Evolutionary conservation across 92 coral and sea anemone genomes (phyloP).

Genomic region (Phenganax marumi): DNA sequence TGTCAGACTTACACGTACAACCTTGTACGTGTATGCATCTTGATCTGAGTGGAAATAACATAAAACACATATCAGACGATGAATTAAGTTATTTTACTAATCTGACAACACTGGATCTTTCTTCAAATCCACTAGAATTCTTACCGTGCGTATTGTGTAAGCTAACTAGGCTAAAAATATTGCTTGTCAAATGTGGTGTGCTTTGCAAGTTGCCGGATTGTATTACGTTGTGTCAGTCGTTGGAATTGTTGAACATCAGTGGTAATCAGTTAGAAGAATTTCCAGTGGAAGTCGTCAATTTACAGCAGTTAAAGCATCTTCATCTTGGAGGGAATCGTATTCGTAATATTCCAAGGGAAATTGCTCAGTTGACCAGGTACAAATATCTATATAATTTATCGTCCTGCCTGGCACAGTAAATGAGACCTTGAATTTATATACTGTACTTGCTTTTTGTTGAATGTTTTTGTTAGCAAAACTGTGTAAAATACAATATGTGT

Average conservation of each 20-base stretch:
- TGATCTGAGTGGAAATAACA: constrained; percentile 71
- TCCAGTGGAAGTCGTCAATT: constrained; percentile 66
- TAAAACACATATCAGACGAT: constrained; percentile 73
- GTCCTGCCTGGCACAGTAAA: background rate
- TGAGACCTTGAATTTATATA: background rate
- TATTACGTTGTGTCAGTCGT: constrained; percentile 58
- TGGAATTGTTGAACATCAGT: constrained; percentile 80
- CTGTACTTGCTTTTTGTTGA: no score
- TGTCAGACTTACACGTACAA: background rate
- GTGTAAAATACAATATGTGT: background rate
- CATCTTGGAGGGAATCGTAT: constrained; percentile 82
- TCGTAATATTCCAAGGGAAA: constrained; percentile 76
- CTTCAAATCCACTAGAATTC: constrained; percentile 74
- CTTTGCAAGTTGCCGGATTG: constrained; percentile 78
- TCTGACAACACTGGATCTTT: constrained; percentile 73
- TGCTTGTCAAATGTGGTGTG: constrained; percentile 77
- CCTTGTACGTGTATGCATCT: constrained; percentile 54
- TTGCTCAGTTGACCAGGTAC: constrained; percentile 70
- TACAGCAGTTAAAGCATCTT: constrained; percentile 58
- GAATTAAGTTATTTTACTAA: constrained; percentile 69
- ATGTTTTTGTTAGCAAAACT: no score
- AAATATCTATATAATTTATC: constrained; percentile 6
- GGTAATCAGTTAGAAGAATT: constrained; percentile 76
- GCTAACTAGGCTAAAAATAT: constrained; percentile 60
- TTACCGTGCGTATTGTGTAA: constrained; percentile 72